Evolutionary conservation across 1,140 invertebrate species (phyloP).

Genomic region (Cydia splendana): DNA sequence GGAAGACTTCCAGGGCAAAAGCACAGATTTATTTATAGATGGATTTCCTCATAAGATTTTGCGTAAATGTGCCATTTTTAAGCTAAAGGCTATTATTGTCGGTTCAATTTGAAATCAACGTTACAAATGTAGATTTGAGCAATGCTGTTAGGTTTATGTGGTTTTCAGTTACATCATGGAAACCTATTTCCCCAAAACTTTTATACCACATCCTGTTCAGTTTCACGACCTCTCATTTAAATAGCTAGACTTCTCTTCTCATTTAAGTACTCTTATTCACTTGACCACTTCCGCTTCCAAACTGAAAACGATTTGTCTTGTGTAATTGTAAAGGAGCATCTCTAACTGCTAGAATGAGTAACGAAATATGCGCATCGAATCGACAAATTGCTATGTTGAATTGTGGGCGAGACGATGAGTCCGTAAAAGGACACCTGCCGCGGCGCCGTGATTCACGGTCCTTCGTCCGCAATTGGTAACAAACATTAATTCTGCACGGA

Average conservation of each 20-base stretch:
- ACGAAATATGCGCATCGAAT: conserved; percentile 27
- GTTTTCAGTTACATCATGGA: conserved; percentile 8
- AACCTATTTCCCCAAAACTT: neutral
- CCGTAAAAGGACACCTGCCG: conserved; percentile 32
- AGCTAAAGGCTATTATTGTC: too few relatives aligned
- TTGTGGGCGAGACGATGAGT: conserved; percentile 26
- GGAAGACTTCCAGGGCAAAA: conserved; percentile 10
- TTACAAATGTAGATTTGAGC: neutral
- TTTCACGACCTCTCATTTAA: neutral
- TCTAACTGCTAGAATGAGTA: conserved; percentile 28
- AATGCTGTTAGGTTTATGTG: neutral
- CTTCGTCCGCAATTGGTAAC: conserved; percentile 17
- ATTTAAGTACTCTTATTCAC: conserved; percentile 16
- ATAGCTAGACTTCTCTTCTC: neutral
- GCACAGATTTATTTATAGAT: neutral
- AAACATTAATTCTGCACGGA: conserved; percentile 3
- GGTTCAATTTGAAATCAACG: too few relatives aligned
- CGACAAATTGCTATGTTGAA: conserved; percentile 31
- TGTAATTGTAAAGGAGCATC: conserved; percentile 27
- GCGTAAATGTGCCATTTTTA: neutral
- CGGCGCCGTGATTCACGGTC: conserved; percentile 28
- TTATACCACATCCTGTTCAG: conserved; percentile 16
- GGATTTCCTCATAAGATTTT: neutral
- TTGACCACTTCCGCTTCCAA: conserved; percentile 31
- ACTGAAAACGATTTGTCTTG: conserved; percentile 20